Base-by-base conservation (phyloP, 2,888 invertebrate species). In the Brassicogethes aeneus region DNA sequence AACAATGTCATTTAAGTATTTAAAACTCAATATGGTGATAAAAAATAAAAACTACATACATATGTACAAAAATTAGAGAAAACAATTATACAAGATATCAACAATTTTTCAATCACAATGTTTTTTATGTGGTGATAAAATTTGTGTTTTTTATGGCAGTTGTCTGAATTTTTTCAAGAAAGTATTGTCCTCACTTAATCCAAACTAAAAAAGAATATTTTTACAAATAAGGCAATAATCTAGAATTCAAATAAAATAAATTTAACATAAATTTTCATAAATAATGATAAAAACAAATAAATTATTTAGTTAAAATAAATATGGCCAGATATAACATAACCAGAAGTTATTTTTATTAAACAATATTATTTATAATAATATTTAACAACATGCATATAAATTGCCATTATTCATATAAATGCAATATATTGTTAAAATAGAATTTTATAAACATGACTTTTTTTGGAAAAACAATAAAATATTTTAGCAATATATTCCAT, bases 1-100 rank as follows among this genome's bases (percentile, higher is more conserved):
- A 35, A 39, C 37, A 34, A 37, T 23, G 5, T 34, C 15, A 36
- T 36, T 37, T 36, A 13, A 37, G 34, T 35, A 34, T 16, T 16
- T 17, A 23, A n/a, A n/a, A n/a, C n/a, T n/a, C n/a, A n/a, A 23
- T 37, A 16, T 10, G 16, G 23, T 23, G 23, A 23, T 10, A 23
- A 23, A 23, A 23, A 23, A 23, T 7, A 7, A 23, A 23, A 23
- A 23, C 10, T 23, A n/a, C n/a, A n/a, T n/a, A n/a, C n/a, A n/a
- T n/a, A 23, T 23, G 5, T 23, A 23, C 23, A 23, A 23, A 23
- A 23, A 23, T 23, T 10, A 23, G 23, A 23, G 23, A 23, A 23
- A 23, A 23, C 10, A n/a, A 23, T 23, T 7, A 5, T 23, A 23
- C 10, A 23, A 23, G 5, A 23, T 23, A 23, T 23, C 23, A 23